These are phyloP conservation scores for Stenichneumon culpator DNA, from an alignment of 2,888 invertebrate genomes.

Conservation along the genomic window DNA sequence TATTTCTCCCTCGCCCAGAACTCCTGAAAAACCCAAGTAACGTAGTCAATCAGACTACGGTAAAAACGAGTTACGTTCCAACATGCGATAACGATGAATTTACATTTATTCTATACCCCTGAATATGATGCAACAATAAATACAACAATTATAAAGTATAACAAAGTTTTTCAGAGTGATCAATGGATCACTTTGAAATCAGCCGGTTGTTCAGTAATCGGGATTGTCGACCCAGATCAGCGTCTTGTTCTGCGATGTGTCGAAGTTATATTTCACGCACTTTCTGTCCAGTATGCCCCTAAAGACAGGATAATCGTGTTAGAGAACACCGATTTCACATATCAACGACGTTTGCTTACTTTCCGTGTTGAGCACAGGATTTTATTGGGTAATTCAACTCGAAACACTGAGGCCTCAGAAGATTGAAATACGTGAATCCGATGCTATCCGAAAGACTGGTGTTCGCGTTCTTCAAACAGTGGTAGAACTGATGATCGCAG, in stretches of 20 bases:
- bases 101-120: slow-evolving; percentile 4
- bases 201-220: slow-evolving; percentile 22
- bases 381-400: slow-evolving; percentile 79
- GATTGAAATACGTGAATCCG: slow-evolving; percentile 91
- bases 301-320: neutral
- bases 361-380: slow-evolving; percentile 69
- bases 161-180: neutral
- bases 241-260: slow-evolving; percentile 85
- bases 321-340: slow-evolving; percentile 36
- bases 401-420: slow-evolving; percentile 91
- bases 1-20: too few species aligned
- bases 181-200: too few species aligned
- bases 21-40: too few species aligned
- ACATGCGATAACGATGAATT: neutral
- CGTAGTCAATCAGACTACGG: too few species aligned
- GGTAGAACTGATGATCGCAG: slow-evolving; percentile 89
- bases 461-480: slow-evolving; percentile 88
- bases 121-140: neutral
- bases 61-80: neutral
- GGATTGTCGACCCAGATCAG: slow-evolving; percentile 88
- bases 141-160: slow-evolving; percentile 1
- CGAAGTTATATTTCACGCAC: slow-evolving; percentile 87
- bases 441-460: slow-evolving; percentile 87
- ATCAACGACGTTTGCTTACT: slow-evolving; percentile 66
- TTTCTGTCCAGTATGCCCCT: slow-evolving; percentile 77